These are phyloP conservation scores for Nesidiocoris tenuis DNA, from an alignment of 2,888 invertebrate species.

Conservation along the genomic window DNA sequence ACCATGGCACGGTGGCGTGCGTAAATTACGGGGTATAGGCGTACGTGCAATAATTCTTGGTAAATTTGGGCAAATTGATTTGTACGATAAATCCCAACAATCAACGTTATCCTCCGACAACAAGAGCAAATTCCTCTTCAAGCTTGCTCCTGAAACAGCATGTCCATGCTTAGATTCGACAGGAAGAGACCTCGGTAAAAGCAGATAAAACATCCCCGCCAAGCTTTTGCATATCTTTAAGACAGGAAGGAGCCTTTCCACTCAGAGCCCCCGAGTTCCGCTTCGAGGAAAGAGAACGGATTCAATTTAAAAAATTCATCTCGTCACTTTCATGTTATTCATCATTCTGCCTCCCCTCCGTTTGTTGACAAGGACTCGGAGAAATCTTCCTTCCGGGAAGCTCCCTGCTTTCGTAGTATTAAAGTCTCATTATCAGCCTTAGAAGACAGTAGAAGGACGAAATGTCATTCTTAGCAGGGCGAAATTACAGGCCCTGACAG, in stretches of 20 bases:
- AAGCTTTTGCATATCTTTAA: not conserved
- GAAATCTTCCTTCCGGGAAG: not conserved
- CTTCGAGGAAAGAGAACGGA: not conserved
- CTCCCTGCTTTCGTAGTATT: not conserved
- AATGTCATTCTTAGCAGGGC: too few relatives aligned
- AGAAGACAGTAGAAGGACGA: not conserved
- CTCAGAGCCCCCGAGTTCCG: not conserved
- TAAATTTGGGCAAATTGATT: too few relatives aligned
- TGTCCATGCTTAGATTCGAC: too few relatives aligned
- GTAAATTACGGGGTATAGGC: too few relatives aligned
- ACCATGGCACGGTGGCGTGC: too few relatives aligned
- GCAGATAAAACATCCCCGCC: not conserved
- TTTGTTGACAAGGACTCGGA: not conserved
- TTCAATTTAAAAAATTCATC: not conserved
- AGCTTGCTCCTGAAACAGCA: too few relatives aligned
- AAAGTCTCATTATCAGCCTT: not conserved
- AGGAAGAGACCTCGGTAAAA: not conserved
- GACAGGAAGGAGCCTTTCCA: not conserved
- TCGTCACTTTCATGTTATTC: not conserved
- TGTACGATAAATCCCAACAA: too few relatives aligned
- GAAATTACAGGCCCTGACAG: too few relatives aligned
- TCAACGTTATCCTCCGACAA: too few relatives aligned
- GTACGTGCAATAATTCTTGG: too few relatives aligned
- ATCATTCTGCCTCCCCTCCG: not conserved
- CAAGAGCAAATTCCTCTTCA: too few relatives aligned